phyloP scores from a whole-genome alignment of 2,888 invertebrate species.

The Platycnemis pennipes region DNA sequence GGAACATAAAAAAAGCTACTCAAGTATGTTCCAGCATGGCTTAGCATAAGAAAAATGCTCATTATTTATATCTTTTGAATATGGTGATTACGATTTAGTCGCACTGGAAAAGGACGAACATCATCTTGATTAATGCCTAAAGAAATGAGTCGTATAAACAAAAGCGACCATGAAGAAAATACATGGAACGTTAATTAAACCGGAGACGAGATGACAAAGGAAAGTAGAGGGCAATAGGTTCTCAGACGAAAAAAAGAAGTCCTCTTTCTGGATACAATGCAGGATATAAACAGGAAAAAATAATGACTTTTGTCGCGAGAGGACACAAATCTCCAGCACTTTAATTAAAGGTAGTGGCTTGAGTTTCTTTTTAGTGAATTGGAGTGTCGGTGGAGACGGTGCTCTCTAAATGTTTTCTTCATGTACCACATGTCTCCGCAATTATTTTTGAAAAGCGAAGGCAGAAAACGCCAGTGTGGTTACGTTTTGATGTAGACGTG shows the following conservation, averaged over 20 bases:
- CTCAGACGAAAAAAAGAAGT: neutral
- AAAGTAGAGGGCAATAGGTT: neutral
- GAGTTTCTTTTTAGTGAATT: neutral
- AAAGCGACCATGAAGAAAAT: neutral
- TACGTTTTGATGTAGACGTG: neutral
- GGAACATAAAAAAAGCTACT: too few relatives aligned
- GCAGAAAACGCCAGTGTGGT: neutral
- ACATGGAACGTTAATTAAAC: neutral
- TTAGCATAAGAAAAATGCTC: too few relatives aligned
- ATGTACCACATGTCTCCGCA: neutral
- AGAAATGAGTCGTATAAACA: neutral
- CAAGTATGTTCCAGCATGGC: too few relatives aligned
- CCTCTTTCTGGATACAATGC: neutral
- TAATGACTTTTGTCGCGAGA: neutral
- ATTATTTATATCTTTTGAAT: neutral
- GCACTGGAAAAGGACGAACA: neutral
- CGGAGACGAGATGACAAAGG: neutral
- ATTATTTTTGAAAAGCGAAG: neutral
- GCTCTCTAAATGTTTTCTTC: neutral
- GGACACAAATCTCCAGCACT: neutral
- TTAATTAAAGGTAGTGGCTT: conserved; percentile 10
- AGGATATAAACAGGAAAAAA: neutral
- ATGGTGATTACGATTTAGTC: neutral
- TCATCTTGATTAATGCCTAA: neutral
- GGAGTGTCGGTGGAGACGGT: neutral